Evolutionary conservation across 2,797 vertebrate species (phyloP), one percentile per base, ranked within the genome.

Genomic region (Cossypha niveicapilla): DNA sequence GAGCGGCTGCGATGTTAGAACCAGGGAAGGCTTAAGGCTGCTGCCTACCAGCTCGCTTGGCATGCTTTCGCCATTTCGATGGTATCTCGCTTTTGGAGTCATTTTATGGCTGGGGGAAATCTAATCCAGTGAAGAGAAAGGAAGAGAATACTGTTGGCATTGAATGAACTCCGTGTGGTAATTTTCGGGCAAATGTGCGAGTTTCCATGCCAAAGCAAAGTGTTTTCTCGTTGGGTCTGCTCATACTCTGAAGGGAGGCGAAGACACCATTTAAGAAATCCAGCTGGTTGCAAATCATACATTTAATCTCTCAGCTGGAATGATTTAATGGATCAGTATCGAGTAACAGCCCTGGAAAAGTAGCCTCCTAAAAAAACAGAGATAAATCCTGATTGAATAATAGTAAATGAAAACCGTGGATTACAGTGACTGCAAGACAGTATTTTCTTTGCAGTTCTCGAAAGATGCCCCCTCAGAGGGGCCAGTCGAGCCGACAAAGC

Each of bases 281-380:
- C 97, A 97, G 94, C 96, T 97, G 97, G 92, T 96, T 95, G 95
- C 94, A 97, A 98, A 97, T 94, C 92, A 96, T 92, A 97, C 94
- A 97, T 97, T 98, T 98, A 98, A 98, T 98, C 97, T 98, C 97
- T 93, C 95, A 96, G 97, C 72, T 94, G 97, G 97, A 98, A 97
- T 98, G 97, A 97, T 98, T 98, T 98, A 98, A 98, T 98, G 98
- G 98, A 98, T 97, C 92, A 98, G 98, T 98, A 96, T 98, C 98
- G 96, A 90, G 97, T 98, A 98, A 98, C 98, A 97, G 97, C 95
- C 89, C 97, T 98, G 98, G 98, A 98, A 98, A 98, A 98, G 96
- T 96, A 98, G 98, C 97, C 78, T 96, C 95, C 96, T 97, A 97
- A 97, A 97, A 98, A 98, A 94, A 89, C 84, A 95, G 84, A 94